Evolutionary conservation across 2,797 vertebrate genomes (phyloP).

Genomic region (Danio kyathit): DNA sequence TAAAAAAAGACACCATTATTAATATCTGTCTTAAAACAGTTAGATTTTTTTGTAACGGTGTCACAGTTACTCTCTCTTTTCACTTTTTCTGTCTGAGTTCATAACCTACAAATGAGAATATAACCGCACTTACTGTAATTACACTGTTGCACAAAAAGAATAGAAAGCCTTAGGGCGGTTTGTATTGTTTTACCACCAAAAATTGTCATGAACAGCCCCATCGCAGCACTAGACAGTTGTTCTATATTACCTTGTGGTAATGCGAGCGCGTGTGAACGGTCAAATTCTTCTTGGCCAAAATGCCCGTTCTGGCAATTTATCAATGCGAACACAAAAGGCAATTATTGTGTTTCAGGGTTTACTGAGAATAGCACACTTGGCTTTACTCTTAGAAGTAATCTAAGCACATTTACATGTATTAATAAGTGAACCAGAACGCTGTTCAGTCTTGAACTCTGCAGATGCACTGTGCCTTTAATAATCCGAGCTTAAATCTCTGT

Average conservation of each 20-base stretch:
- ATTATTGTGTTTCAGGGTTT: neutral
- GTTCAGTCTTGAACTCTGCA: conserved; percentile 3
- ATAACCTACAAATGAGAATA: neutral
- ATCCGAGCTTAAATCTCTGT: conserved; percentile 26
- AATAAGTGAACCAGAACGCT: neutral
- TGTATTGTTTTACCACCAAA: conserved; percentile 2
- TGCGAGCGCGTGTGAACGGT: neutral
- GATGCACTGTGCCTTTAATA: conserved; percentile 36
- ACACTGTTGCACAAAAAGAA: neutral
- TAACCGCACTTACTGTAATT: neutral
- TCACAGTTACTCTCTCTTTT: neutral
- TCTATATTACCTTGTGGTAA: neutral
- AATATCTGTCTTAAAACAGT: neutral
- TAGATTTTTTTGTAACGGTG: neutral
- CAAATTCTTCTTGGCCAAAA: neutral
- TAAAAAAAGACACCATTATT: no score
- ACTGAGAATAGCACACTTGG: neutral
- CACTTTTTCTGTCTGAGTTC: neutral
- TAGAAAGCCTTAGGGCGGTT: neutral
- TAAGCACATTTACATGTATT: no score
- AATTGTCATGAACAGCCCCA: neutral
- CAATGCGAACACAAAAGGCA: neutral
- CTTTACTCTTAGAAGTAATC: neutral
- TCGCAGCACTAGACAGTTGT: conserved; percentile 20
- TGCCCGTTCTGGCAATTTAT: neutral